Evolutionary conservation across 2,797 vertebrate species (phyloP).

Genomic region (Microtus californicus): DNA sequence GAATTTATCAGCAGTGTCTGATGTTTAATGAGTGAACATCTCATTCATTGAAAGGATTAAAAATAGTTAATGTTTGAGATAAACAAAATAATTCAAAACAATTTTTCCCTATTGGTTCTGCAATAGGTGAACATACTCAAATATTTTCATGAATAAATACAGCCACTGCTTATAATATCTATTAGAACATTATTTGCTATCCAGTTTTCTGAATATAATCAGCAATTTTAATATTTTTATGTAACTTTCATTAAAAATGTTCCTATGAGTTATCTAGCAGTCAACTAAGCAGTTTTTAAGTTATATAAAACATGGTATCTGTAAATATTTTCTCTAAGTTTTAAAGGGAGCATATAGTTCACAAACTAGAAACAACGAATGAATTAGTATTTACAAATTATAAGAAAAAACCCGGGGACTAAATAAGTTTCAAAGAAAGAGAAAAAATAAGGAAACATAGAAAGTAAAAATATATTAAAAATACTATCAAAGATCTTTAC

Average conservation of each 20-base stretch:
- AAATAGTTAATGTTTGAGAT: neutral
- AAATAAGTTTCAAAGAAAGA: neutral
- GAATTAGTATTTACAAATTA: neutral
- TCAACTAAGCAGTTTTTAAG: neutral
- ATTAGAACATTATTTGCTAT: neutral
- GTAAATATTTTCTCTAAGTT: neutral
- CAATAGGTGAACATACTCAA: neutral
- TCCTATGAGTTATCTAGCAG: neutral
- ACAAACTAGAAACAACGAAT: neutral
- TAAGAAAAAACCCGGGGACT: neutral
- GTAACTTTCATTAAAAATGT: neutral
- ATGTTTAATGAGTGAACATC: neutral
- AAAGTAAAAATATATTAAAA: neutral
- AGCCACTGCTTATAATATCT: neutral
- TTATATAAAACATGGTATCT: neutral
- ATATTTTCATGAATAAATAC: slow-evolving; percentile 3
- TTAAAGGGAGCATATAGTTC: neutral
- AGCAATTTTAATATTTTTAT: neutral
- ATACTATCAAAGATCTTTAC: neutral
- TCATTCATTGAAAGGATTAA: neutral
- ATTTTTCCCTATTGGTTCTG: neutral
- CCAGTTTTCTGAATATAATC: neutral
- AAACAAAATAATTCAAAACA: neutral
- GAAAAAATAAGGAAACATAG: neutral
- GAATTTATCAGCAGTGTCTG: neutral